A percentile compares a stretch with the other conserved stretches of the same genome.
These are phyloP conservation scores for Ennomos erosarius DNA, from an alignment of 2,888 invertebrate species.

Conservation along the genomic window DNA sequence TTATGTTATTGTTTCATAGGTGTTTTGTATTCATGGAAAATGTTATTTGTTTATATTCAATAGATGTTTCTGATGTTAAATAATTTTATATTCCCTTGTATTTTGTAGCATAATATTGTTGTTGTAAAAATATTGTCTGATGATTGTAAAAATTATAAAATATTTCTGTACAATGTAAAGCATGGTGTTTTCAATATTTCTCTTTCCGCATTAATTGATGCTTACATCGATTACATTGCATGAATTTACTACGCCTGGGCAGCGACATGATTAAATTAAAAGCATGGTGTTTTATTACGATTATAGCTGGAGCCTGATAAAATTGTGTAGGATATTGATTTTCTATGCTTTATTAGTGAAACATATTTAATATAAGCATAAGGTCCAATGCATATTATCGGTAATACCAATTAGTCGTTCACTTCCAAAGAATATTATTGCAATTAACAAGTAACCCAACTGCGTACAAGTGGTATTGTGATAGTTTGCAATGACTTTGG, in stretches of 20 bases:
- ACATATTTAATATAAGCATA: too few species aligned
- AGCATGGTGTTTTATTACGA: conserved; percentile 5
- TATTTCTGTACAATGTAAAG: conserved; percentile 1
- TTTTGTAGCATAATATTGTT: conserved; percentile 2
- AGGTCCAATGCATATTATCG: too few species aligned
- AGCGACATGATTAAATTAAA: not conserved
- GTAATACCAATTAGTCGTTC: too few species aligned
- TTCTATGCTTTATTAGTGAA: too few species aligned
- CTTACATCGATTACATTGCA: not conserved
- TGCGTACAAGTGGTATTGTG: too few species aligned
- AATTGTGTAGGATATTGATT: too few species aligned
- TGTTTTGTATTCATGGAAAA: conserved; percentile 8
- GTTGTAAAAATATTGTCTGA: not conserved
- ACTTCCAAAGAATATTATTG: too few species aligned
- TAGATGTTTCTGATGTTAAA: not conserved
- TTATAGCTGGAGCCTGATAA: conserved; percentile 2
- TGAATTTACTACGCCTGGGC: conserved; percentile 1
- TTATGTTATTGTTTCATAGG: conserved; percentile 12
- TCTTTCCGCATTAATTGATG: conserved; percentile 6
- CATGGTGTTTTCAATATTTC: conserved; percentile 16
- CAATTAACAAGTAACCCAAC: too few species aligned
- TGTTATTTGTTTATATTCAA: conserved; percentile 9
- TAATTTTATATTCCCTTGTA: conserved; percentile 5
- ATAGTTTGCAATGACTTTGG: too few species aligned
- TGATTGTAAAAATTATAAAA: not conserved